Evolutionary conservation across 2,113 vertebrate genomes (phyloP).

Genomic region (Plotosus lineatus): DNA sequence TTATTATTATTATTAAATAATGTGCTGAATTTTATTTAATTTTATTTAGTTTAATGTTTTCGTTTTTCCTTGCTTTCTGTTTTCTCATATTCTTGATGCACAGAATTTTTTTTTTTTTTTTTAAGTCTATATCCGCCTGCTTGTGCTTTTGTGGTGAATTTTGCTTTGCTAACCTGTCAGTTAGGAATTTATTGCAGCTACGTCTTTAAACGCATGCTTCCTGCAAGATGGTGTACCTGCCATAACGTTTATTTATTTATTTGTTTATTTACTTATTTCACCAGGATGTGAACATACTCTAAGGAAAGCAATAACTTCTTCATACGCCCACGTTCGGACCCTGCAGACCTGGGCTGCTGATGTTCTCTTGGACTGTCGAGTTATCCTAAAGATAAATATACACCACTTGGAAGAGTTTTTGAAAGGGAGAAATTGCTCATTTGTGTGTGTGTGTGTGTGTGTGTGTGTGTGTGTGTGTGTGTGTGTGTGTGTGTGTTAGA

Average conservation of each 20-base stretch:
- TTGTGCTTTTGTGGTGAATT: background rate
- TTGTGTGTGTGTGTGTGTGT: background rate
- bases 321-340: background rate
- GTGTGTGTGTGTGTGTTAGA: background rate
- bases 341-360: background rate
- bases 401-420: background rate
- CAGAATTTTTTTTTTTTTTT: too few species aligned
- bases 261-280: background rate
- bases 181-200: background rate
- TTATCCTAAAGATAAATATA: background rate
- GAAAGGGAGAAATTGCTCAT: background rate
- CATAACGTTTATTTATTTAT: background rate
- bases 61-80: too few species aligned
- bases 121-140: too few species aligned
- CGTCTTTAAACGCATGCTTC: background rate
- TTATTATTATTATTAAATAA: background rate
- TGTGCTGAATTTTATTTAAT: background rate
- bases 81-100: background rate
- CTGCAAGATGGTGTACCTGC: background rate
- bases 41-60: too few species aligned
- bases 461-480: background rate
- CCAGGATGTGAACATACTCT: background rate
- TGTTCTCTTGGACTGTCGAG: background rate
- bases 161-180: background rate
- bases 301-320: background rate